Conservation (phyloP, 2,113 vertebrate genomes). For the Sphyrna mokarran region DNA sequence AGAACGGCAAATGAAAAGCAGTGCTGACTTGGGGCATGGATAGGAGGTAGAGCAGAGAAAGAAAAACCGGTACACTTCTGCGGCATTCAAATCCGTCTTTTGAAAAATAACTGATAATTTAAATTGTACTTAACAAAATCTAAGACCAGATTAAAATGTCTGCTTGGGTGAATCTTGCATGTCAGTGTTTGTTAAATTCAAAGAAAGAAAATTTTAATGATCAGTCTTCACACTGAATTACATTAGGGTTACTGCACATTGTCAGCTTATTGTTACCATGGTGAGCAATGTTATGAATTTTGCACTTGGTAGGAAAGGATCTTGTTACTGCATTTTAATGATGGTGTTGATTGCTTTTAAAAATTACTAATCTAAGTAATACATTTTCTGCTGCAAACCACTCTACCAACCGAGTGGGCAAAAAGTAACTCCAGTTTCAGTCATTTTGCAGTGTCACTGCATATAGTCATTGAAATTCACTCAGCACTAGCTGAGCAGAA, state of each 20-base stretch:
- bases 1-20: background rate
- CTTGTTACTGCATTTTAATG: slow-evolving; percentile 3
- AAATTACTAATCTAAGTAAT: background rate
- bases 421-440: background rate
- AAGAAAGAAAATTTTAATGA: background rate
- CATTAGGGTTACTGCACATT: background rate
- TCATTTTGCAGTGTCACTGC: background rate
- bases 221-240: background rate
- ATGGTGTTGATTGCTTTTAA: background rate
- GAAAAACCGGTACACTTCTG: background rate
- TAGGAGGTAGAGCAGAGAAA: background rate
- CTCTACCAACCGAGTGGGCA: background rate
- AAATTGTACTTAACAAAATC: background rate
- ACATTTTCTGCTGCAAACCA: background rate
- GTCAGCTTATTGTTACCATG: background rate
- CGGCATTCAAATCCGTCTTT: background rate
- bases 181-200: background rate
- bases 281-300: background rate
- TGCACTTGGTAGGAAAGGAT: background rate
- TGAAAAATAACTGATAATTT: slow-evolving; percentile 24
- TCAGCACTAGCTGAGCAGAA: background rate
- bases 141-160: background rate
- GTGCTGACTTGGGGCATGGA: background rate
- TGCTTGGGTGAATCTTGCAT: background rate
- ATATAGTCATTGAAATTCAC: background rate